Evolutionary conservation across 2,113 vertebrate species (phyloP), one percentile per base, ranked within the genome.

Genomic region (Pleuronectes platessa): DNA sequence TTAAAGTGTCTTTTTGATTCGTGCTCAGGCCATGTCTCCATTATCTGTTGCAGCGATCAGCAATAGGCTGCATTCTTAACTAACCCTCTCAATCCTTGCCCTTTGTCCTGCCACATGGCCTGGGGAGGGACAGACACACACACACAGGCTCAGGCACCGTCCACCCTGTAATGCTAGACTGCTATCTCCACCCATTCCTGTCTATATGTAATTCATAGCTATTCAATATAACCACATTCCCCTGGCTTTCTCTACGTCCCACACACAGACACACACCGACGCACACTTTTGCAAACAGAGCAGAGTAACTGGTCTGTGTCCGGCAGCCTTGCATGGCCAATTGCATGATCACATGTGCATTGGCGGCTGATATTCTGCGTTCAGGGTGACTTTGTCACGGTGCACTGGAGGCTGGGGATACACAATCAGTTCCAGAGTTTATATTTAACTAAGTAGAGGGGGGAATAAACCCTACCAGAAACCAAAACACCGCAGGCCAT

Each of bases 321-420:
- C 65, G 68, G 73, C 83, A 85, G 78, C 60, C 73, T 63, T 83
- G 86, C 78, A 68, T 59, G 83, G 82, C 81, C 24, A 88, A 82
- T 86, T 76, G 69, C 78, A 74, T 62, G 65, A 87, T 92, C 87
- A 85, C 89, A 90, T 90, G 85, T 78, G 60, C 71, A 49, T 61
- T 2, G 31, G 5, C 63, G 79, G 71, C 76, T 74, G 63, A 79
- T 88, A 71, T 62, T 79, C 35, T 67, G 70, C 67, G 73, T 63
- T 88, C 90, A 89, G 86, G 86, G 86, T 92, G 88, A 90, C 90
- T 90, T 92, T 91, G 82, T 78, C 74, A 74, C 61, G 61, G 76
- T 78, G 58, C 66, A 54, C 71, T 71, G 77, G 70, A 71, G 63
- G 59, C 58, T 75, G 64, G 47, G 68, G 66, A 78, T 61, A 82